These are phyloP conservation scores for Lepilemur ruficaudatus DNA, from an alignment of 2,797 vertebrate genomes.

Conservation along the genomic window DNA sequence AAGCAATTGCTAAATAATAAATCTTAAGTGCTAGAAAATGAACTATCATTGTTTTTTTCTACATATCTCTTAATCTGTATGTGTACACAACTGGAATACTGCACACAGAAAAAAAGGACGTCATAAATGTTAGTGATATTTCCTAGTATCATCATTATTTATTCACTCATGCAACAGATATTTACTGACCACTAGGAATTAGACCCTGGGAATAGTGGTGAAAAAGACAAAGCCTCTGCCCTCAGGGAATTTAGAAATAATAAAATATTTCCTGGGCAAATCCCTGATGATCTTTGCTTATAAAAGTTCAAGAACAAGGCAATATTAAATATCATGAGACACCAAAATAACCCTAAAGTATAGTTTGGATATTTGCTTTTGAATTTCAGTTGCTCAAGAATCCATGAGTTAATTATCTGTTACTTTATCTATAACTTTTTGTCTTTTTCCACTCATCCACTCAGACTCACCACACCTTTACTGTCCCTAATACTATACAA, in stretches of 20 bases:
- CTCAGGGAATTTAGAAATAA: not conserved
- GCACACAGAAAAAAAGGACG: not conserved
- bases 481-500: not conserved
- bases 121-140: constrained; percentile 8
- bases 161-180: constrained; percentile 36
- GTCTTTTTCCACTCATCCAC: not conserved
- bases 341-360: constrained; percentile 19
- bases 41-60: not conserved
- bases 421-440: not conserved
- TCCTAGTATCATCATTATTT: constrained; percentile 12
- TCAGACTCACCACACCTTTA: not conserved
- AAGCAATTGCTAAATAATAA: not conserved
- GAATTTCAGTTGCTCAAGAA: not conserved
- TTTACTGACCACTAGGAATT: constrained; percentile 9
- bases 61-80: not conserved
- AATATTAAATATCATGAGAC: not conserved
- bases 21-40: not conserved
- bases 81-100: not conserved
- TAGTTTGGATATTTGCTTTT: not conserved
- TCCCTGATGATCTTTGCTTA: not conserved
- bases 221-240: not conserved
- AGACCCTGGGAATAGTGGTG: not conserved
- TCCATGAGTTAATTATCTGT: not conserved
- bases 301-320: not conserved
- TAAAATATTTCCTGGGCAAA: constrained; percentile 13